A percentile compares a stretch with the other conserved stretches of the same genome.
These are phyloP conservation scores for Coranthus polyacanthus DNA, from an alignment of 2,797 vertebrate genomes.

Conservation along the genomic window DNA sequence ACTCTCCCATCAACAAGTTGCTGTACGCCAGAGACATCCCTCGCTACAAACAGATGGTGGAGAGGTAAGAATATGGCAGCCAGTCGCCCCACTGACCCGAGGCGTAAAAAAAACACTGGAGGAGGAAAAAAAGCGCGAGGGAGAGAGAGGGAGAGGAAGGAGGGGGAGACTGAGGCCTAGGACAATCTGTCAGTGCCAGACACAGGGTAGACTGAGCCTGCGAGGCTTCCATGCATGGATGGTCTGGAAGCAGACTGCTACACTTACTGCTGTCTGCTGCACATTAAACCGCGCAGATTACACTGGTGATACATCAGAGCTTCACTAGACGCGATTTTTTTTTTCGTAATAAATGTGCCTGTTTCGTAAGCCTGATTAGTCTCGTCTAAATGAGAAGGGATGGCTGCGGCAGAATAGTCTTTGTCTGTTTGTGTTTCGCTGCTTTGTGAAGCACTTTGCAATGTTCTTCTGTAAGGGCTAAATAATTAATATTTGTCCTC, in stretches of 20 bases:
- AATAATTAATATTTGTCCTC: too few relatives aligned
- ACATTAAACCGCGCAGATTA: slow-evolving; percentile 39
- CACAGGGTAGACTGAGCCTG: slow-evolving; percentile 64
- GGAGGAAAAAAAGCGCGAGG: neutral
- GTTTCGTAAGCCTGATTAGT: slow-evolving; percentile 9
- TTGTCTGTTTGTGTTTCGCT: too few relatives aligned
- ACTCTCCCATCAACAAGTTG: slow-evolving; percentile 98
- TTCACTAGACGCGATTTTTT: slow-evolving; percentile 2
- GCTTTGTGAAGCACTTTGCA: too few relatives aligned
- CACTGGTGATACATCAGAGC: slow-evolving; percentile 46
- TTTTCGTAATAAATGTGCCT: slow-evolving; percentile 4
- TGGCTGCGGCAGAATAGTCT: too few relatives aligned
- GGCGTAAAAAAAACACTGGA: slow-evolving; percentile 44
- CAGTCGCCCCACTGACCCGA: slow-evolving; percentile 54
- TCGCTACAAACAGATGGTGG: slow-evolving; percentile 98
- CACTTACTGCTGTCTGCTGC: slow-evolving; percentile 61
- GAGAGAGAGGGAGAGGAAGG: slow-evolving; percentile 7
- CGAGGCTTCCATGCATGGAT: slow-evolving; percentile 68
- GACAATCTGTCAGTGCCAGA: slow-evolving; percentile 74
- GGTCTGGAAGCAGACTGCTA: slow-evolving; percentile 65
- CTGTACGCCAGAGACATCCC: slow-evolving; percentile 97
- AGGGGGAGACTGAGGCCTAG: slow-evolving; percentile 28
- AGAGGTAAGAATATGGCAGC: slow-evolving; percentile 88
- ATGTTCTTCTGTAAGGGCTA: too few relatives aligned
- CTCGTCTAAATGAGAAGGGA: neutral